These are phyloP conservation scores for Meteorus sp. DNA, from an alignment of 1,140 invertebrate species.

Conservation along the genomic window DNA sequence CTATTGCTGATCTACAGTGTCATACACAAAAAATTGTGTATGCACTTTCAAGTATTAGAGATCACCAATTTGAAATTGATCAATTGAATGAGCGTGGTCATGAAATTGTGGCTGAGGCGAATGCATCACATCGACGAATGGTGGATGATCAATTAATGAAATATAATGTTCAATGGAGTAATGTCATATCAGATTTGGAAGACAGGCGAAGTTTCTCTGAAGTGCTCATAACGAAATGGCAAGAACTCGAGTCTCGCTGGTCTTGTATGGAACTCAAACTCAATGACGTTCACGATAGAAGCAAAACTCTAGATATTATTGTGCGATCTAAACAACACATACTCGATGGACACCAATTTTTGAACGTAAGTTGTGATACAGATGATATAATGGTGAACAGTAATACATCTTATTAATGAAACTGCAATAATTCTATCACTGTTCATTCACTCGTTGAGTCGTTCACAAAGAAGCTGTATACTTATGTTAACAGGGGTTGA, in stretches of 20 bases:
- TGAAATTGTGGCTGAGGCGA: conserved; percentile 67
- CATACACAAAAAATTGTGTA: conserved; percentile 80
- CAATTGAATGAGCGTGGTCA: conserved; percentile 68
- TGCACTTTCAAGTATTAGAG: conserved; percentile 75
- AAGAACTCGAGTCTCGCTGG: conserved; percentile 73
- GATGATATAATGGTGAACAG: not conserved
- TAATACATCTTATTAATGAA: too few species aligned
- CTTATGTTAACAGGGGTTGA: conserved; percentile 60
- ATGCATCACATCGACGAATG: conserved; percentile 63
- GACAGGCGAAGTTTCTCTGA: conserved; percentile 65
- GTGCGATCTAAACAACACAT: conserved; percentile 74
- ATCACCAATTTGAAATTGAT: conserved; percentile 66
- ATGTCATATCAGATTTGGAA: conserved; percentile 71
- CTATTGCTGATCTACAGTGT: conserved; percentile 74
- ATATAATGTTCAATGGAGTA: conserved; percentile 75
- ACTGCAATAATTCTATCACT: not conserved
- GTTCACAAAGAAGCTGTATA: not conserved
- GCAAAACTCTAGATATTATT: conserved; percentile 72
- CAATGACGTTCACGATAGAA: conserved; percentile 68
- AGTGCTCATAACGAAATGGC: conserved; percentile 74
- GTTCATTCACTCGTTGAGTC: not conserved
- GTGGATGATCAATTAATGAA: conserved; percentile 66
- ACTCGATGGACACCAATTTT: conserved; percentile 67
- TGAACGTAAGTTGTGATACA: conserved; percentile 64
- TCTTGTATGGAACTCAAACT: conserved; percentile 66